Conservation (phyloP, 2,113 vertebrate species). For the Puffinus mauretanicus region DNA sequence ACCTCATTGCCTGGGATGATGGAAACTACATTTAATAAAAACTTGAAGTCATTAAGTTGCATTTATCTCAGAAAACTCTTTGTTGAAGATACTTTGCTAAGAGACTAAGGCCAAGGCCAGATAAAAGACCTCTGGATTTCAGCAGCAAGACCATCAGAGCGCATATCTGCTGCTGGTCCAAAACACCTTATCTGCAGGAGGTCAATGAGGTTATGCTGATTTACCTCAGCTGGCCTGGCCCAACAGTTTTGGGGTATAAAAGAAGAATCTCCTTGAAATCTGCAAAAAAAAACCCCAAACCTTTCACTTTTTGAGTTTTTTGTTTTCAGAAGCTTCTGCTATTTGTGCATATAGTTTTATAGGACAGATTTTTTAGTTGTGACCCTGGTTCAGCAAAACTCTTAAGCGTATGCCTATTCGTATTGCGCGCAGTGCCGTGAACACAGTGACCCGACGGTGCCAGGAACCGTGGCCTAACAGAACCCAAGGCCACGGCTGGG, state of each 20-base stretch:
- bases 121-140: neutral
- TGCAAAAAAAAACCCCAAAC: neutral
- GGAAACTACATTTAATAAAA: neutral
- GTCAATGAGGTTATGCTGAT: neutral
- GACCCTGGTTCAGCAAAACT: neutral
- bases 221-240: neutral
- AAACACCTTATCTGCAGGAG: neutral
- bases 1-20: neutral
- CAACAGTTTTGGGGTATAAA: neutral
- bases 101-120: neutral
- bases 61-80: neutral
- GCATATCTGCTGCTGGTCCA: neutral
- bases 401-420: too few relatives aligned
- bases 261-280: neutral
- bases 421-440: neutral
- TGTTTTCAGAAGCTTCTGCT: neutral
- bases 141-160: neutral
- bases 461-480: neutral
- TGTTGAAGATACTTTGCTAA: neutral
- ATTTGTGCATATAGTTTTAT: neutral
- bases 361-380: neutral
- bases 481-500: neutral
- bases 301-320: neutral
- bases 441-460: neutral
- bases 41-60: neutral